phyloP scores from a whole-genome alignment of 2,888 invertebrate genomes.

The Neocrepidodera transversa region DNA sequence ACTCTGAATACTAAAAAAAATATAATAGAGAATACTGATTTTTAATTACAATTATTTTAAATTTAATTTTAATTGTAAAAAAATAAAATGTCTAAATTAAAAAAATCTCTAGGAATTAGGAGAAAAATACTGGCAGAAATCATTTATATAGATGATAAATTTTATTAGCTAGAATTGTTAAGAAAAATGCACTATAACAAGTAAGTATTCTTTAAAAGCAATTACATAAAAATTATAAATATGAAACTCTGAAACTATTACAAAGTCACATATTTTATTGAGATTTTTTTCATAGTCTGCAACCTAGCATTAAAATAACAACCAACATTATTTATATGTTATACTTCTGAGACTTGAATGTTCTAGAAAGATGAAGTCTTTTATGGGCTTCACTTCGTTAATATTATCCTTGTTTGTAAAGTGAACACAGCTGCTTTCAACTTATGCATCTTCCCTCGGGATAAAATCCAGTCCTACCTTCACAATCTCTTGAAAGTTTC shows the following conservation, averaged over 20 bases:
- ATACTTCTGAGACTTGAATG: constrained; percentile 11
- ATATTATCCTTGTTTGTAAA: constrained; percentile 44
- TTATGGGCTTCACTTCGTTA: constrained; percentile 41
- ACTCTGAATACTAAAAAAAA: no score
- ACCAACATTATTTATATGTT: constrained; percentile 10
- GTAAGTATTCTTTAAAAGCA: no score
- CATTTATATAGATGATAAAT: no score
- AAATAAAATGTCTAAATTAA: no score
- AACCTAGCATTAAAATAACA: constrained; percentile 6
- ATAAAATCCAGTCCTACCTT: constrained; percentile 37
- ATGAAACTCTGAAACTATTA: not conserved
- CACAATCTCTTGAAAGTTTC: constrained; percentile 21
- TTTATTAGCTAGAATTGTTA: no score
- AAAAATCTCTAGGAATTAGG: no score
- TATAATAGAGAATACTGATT: no score
- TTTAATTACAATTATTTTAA: no score
- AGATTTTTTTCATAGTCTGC: not conserved
- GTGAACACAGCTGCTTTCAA: constrained; percentile 46
- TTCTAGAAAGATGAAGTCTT: constrained; percentile 28
- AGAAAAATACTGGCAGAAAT: no score
- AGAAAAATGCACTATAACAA: no score
- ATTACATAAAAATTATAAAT: no score
- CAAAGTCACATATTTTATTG: not conserved
- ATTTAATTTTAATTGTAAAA: no score
- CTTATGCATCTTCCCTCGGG: constrained; percentile 46